These are phyloP conservation scores for Calliphora vomitoria DNA, from an alignment of 2,888 invertebrate species.

Conservation along the genomic window DNA sequence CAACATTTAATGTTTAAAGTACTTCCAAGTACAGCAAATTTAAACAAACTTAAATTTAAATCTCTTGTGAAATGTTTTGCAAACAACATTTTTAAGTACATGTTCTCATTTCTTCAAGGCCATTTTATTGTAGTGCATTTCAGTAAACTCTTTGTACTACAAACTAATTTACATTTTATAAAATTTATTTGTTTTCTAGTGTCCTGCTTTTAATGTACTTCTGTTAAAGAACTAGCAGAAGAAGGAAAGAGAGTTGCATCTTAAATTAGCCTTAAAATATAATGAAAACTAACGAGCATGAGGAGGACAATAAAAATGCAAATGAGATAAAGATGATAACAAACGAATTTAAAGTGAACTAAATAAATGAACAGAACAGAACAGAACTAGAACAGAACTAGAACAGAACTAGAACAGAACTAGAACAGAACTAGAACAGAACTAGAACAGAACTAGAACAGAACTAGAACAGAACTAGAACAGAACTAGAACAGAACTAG, in stretches of 20 bases:
- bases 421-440: too few species aligned
- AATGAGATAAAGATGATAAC: not conserved
- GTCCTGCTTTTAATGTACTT: constrained; percentile 19
- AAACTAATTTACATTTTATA: constrained; percentile 59
- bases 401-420: too few species aligned
- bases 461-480: too few species aligned
- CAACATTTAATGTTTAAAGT: constrained; percentile 12
- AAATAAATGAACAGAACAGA: too few species aligned
- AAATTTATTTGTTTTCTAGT: constrained; percentile 48
- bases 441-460: too few species aligned
- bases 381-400: too few species aligned
- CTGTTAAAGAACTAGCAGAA: not conserved
- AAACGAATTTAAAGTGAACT: constrained; percentile 9
- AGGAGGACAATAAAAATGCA: constrained; percentile 21
- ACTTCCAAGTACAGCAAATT: not conserved
- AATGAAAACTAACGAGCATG: constrained; percentile 59
- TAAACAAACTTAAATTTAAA: not conserved
- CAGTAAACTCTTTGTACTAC: constrained; percentile 41
- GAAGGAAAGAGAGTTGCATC: not conserved
- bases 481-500: too few species aligned
- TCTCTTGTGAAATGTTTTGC: not conserved
- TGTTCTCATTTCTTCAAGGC: constrained; percentile 47
- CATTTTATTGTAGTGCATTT: constrained; percentile 19
- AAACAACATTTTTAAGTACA: not conserved
- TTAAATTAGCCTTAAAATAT: constrained; percentile 67